A percentile compares a stretch with the other conserved stretches of the same genome.
These are phyloP conservation scores for Loriculus beryllinus DNA, from an alignment of 2,797 vertebrate species.

Conservation along the genomic window DNA sequence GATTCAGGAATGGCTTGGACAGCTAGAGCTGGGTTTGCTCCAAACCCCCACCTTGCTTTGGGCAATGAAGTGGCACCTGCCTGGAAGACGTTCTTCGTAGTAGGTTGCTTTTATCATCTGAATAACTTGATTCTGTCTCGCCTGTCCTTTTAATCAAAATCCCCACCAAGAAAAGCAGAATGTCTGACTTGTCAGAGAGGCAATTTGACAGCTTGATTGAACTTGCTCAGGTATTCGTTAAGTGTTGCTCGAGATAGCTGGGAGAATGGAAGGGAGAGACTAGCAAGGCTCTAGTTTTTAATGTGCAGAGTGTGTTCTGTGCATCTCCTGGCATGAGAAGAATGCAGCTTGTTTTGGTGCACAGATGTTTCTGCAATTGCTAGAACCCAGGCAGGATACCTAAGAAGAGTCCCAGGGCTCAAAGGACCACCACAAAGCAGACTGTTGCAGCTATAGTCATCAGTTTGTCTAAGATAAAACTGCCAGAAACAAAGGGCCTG, in stretches of 20 bases:
- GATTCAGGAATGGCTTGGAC: background rate
- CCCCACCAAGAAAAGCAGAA: background rate
- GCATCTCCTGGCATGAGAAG: background rate
- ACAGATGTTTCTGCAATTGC: background rate
- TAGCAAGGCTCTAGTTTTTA: background rate
- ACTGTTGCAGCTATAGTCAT: rapidly evolving
- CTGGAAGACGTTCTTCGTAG: background rate
- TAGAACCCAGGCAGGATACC: background rate
- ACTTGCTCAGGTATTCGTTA: background rate
- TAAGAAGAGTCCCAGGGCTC: background rate
- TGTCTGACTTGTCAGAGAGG: background rate
- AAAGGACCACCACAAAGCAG: background rate
- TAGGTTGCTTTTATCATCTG: background rate
- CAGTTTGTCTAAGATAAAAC: background rate
- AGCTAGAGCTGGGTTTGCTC: background rate
- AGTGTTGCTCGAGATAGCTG: background rate
- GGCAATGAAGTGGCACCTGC: background rate
- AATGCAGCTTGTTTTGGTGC: background rate
- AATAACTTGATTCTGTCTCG: background rate
- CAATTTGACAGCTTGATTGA: slow-evolving; percentile 3
- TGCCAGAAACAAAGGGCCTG: background rate
- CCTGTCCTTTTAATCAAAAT: slow-evolving; percentile 6
- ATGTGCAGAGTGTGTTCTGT: background rate
- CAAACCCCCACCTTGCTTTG: background rate
- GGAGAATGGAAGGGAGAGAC: background rate